Evolutionary conservation across 2,797 vertebrate species (phyloP).

Genomic region (Tolypeutes matacus): DNA sequence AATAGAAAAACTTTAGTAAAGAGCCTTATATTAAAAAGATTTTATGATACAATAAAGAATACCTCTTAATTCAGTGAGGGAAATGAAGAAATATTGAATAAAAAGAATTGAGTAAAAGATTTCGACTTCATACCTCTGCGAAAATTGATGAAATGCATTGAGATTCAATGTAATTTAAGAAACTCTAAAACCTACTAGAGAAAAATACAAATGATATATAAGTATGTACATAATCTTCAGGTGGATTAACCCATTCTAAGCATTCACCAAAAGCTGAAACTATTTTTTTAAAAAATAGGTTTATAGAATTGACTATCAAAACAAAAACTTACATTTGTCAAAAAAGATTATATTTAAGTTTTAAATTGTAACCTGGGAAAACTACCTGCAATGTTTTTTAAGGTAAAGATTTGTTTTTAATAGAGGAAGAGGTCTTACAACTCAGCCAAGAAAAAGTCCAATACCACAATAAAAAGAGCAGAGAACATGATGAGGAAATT

Average conservation of each 20-base stretch:
- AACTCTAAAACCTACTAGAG: slow-evolving; percentile 15
- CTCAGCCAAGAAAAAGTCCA: background rate
- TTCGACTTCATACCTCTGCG: background rate
- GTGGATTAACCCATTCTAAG: background rate
- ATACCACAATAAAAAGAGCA: background rate
- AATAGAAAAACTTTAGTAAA: slow-evolving; percentile 19
- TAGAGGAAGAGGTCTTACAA: too few species aligned
- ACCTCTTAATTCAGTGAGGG: background rate
- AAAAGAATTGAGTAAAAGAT: background rate
- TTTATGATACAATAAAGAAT: background rate
- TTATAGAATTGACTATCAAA: background rate
- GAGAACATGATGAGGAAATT: background rate
- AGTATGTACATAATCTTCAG: background rate
- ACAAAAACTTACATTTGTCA: background rate
- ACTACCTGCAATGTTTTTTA: too few species aligned
- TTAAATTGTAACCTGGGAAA: too few species aligned
- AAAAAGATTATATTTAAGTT: too few species aligned
- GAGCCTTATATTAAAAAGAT: background rate
- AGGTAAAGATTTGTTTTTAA: too few species aligned
- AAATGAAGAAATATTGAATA: slow-evolving; percentile 24
- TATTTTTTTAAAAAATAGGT: background rate
- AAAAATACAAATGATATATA: background rate
- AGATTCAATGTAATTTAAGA: background rate
- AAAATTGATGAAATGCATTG: slow-evolving; percentile 17
- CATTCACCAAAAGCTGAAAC: background rate